Evolutionary conservation across 2,888 invertebrate species (phyloP), one percentile per base, ranked within the genome.

Genomic region (Exocentrus adspersus): DNA sequence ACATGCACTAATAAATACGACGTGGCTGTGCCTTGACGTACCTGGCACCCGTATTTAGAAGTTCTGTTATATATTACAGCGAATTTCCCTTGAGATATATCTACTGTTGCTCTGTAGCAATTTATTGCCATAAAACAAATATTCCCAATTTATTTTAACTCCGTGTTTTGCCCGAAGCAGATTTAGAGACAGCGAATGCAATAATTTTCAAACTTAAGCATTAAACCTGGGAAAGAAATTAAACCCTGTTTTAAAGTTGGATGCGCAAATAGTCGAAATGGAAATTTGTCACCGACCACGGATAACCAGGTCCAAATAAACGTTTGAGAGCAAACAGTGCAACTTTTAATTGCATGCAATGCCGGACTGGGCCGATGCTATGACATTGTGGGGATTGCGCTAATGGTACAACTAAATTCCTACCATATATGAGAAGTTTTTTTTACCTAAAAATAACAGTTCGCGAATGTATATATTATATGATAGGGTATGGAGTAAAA

Each of bases 241-340:
- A 5, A 5, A 37, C 2, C 37, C 2, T 37, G 6, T 12, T 12
- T 37, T 37, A 37, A 12, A 37, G n/a, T 12, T 37, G 3, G 37
- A 37, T 37, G 37, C 37, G 12, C 37, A 37, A 37, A 37, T 24
- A 24, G 24, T 7, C 24, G 7, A 7, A 24, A 5, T 24, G 24
- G n/a, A 12, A 4, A 37, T 37, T 12, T 32, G 7, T 32, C 10
- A 10, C 32, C n/a, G 37, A 6, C 37, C 4, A 2, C 2, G 12
- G 37, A 37, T 37, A 37, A 37, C 37, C 12, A 37, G 3, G 32
- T 57, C 52, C 57, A 62, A 58, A 58, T 46, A 62, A 52, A 41
- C 24, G 21, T 46, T 51, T 50, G 46, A 58, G 58, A 52, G 45
- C 43, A 46, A 43, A 56, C 50, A 54, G 45, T 52, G 32, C n/a